Base-by-base conservation (phyloP, 2,888 invertebrate species). In the Thyatira batis region DNA sequence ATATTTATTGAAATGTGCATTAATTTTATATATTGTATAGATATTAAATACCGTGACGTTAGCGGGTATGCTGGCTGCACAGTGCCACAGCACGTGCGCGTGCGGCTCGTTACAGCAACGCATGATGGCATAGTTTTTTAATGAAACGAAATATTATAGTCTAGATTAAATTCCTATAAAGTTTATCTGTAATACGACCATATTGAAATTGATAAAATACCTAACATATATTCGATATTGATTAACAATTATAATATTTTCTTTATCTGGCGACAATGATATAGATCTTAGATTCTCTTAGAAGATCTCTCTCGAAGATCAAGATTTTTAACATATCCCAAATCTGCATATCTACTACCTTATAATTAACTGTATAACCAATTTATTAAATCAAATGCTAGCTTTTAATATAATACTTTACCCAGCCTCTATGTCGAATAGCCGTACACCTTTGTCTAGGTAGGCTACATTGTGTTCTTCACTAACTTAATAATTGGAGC, bases 1-100 rank as follows among this genome's bases (percentile, higher is more conserved):
- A 67, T 76, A 78, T 77, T 78, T 79, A 77, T 80, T 77, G 73
- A 55, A 73, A 73, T 68, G 62, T 64, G 68, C 67, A 75, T 69
- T 78, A 70, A 73, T 76, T 73, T 74, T 67, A 74, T 73, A 73
- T 75, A 78, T 75, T 71, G 67, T 65, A 71, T 76, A 76, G 63
- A 71, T 61, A 61, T 58, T 60, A 66, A 66, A 82, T 73, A 67
- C 69, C 71, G 65, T 73, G 67, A 69, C 73, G 65, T 71, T 69
- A 71, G 69, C 69, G 68, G 60, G 57, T 55, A 48, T 50, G 28
- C 21, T n/a, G 27, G 49, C 49, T 56, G 54, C 69, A 67, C n/a
- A n/a, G n/a, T n/a, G n/a, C n/a, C n/a, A n/a, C n/a, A n/a, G n/a
- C n/a, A n/a, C n/a, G n/a, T n/a, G n/a, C n/a, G n/a, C 72, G 71